These are phyloP conservation scores for Rosalia funebris DNA, from an alignment of 2,888 invertebrate species.

Conservation along the genomic window DNA sequence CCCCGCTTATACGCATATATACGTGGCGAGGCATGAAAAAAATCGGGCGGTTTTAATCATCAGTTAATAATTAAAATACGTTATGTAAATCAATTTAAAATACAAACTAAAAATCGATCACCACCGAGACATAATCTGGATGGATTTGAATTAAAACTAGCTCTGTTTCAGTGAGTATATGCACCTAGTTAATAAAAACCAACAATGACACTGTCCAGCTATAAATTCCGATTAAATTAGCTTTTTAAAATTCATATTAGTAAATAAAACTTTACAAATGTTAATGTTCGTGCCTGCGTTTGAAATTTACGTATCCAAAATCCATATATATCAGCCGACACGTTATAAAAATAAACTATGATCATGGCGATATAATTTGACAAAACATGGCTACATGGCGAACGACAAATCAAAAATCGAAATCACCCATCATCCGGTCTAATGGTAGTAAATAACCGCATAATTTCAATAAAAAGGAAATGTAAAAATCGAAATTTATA, in stretches of 20 bases:
- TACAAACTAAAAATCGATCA: too few relatives aligned
- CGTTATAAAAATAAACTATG: conserved; percentile 31
- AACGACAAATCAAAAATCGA: conserved; percentile 44
- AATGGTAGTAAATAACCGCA: conserved; percentile 52
- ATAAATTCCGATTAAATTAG: conserved; percentile 29
- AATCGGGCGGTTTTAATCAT: too few relatives aligned
- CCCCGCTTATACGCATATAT: too few relatives aligned
- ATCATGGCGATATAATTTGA: conserved; percentile 35
- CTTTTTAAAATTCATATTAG: conserved; percentile 30
- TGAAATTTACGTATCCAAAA: conserved; percentile 24
- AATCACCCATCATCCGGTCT: conserved; percentile 47
- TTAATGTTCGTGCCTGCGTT: conserved; percentile 17
- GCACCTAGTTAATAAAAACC: conserved; percentile 16
- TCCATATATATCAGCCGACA: conserved; percentile 16
- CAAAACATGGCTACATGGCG: conserved; percentile 36
- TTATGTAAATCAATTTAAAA: too few relatives aligned
- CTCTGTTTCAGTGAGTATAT: conserved; percentile 7
- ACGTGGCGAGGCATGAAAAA: too few relatives aligned
- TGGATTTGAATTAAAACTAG: background rate
- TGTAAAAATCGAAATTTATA: conserved; percentile 56
- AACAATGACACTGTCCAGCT: conserved; percentile 2
- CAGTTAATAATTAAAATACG: too few relatives aligned
- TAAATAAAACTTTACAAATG: conserved; percentile 30
- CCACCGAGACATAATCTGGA: too few relatives aligned
- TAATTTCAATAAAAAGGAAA: conserved; percentile 56